Evolutionary conservation across 2,888 invertebrate genomes (phyloP).

Genomic region (Amphipyra berbera): DNA sequence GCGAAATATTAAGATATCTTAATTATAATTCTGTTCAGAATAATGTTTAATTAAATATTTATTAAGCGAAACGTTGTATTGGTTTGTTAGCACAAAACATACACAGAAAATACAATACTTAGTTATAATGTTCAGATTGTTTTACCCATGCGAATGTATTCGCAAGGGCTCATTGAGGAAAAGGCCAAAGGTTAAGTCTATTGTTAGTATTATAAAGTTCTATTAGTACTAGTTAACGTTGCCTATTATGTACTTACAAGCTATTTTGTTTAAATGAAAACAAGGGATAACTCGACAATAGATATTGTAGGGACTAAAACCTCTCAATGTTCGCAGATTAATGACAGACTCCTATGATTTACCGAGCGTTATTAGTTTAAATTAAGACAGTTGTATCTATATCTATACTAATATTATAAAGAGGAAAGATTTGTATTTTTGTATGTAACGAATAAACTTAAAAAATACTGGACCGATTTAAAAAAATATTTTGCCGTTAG

Average conservation of each 20-base stretch:
- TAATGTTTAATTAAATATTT: neutral
- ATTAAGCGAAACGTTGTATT: slow-evolving; percentile 15
- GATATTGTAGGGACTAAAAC: too few relatives aligned
- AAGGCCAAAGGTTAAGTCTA: slow-evolving; percentile 23
- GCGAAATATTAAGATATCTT: too few relatives aligned
- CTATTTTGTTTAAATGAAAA: slow-evolving; percentile 3
- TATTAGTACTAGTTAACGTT: slow-evolving; percentile 7
- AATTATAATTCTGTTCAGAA: neutral
- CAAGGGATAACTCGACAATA: neutral
- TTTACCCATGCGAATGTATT: slow-evolving; percentile 14
- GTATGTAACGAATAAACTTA: too few relatives aligned
- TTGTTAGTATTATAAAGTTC: slow-evolving; percentile 19
- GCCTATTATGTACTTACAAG: neutral
- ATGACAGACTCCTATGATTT: too few relatives aligned
- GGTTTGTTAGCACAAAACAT: neutral
- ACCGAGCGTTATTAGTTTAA: too few relatives aligned
- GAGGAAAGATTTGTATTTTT: too few relatives aligned
- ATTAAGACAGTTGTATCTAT: too few relatives aligned
- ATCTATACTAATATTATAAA: too few relatives aligned
- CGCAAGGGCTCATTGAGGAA: slow-evolving; percentile 22
- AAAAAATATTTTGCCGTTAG: too few relatives aligned
- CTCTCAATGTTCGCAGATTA: too few relatives aligned
- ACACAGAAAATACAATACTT: slow-evolving; percentile 12
- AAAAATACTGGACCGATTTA: too few relatives aligned
- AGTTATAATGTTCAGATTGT: slow-evolving; percentile 16